phyloP scores from a whole-genome alignment of 2,113 vertebrate species.

The Melanotaenia duboulayi region DNA sequence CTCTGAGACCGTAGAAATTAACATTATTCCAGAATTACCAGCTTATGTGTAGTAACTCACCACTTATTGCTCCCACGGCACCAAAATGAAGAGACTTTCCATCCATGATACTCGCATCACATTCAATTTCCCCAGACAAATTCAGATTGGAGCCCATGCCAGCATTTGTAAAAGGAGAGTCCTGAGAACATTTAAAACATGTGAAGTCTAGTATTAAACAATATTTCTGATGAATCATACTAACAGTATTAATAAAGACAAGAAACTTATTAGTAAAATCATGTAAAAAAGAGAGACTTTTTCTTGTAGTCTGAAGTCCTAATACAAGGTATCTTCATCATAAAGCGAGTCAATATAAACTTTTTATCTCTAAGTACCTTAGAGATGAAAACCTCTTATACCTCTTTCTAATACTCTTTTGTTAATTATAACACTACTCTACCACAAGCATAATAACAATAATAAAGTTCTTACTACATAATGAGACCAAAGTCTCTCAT shows the following conservation, averaged over 20 bases:
- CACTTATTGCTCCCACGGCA: conserved; percentile 95
- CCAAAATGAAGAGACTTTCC: conserved; percentile 96
- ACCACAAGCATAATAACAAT: no score
- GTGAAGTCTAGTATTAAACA: conserved; percentile 37
- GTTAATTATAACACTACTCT: no score
- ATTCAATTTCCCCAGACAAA: conserved; percentile 96
- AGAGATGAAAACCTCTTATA: no score
- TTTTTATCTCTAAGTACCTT: not conserved
- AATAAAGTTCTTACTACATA: no score
- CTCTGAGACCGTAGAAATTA: conserved; percentile 9
- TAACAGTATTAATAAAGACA: conserved; percentile 3
- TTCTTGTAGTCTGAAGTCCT: not conserved
- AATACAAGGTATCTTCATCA: not conserved
- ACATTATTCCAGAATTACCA: not conserved
- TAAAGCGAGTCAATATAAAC: not conserved
- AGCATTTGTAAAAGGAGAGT: conserved; percentile 98
- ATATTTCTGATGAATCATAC: conserved; percentile 7
- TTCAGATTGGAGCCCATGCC: conserved; percentile 98
- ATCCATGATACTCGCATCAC: conserved; percentile 99
- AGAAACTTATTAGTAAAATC: not conserved
- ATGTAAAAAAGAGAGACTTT: not conserved
- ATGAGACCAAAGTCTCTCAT: no score
- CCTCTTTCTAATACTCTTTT: no score
- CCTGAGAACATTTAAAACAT: conserved; percentile 82
- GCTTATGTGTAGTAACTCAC: conserved; percentile 70